Evolutionary conservation across 2,797 vertebrate genomes (phyloP).

Genomic region (Stomatorhinus walkeri): DNA sequence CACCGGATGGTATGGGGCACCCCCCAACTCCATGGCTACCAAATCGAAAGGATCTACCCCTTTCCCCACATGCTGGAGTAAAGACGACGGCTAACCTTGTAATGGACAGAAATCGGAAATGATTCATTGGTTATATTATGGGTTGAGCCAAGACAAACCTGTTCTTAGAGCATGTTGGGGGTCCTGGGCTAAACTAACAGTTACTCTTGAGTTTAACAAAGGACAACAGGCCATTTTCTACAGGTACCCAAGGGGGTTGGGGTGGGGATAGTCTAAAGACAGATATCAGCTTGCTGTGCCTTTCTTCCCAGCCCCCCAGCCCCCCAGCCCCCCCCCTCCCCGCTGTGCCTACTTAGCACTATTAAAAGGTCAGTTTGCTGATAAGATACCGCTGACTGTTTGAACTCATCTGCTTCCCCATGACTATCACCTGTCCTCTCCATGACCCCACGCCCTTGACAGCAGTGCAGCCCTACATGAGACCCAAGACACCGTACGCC

Average conservation of each 20-base stretch:
- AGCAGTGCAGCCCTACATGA: neutral
- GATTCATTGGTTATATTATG: neutral
- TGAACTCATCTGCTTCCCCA: constrained; percentile 4
- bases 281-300: neutral
- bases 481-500: neutral
- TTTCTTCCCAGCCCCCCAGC: neutral
- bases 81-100: neutral
- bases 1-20: neutral
- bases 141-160: neutral
- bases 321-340: neutral
- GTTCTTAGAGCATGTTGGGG: neutral
- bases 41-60: neutral
- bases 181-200: neutral
- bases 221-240: neutral
- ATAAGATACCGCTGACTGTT: constrained; percentile 15
- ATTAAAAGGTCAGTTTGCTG: neutral
- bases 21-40: neutral
- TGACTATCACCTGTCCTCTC: neutral
- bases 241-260: neutral
- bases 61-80: neutral
- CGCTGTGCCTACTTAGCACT: constrained; percentile 7
- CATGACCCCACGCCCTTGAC: neutral
- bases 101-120: neutral
- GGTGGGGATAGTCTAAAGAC: neutral
- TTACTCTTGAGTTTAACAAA: neutral